phyloP scores from a whole-genome alignment of 2,797 vertebrate species.

The Lithobates pipiens region DNA sequence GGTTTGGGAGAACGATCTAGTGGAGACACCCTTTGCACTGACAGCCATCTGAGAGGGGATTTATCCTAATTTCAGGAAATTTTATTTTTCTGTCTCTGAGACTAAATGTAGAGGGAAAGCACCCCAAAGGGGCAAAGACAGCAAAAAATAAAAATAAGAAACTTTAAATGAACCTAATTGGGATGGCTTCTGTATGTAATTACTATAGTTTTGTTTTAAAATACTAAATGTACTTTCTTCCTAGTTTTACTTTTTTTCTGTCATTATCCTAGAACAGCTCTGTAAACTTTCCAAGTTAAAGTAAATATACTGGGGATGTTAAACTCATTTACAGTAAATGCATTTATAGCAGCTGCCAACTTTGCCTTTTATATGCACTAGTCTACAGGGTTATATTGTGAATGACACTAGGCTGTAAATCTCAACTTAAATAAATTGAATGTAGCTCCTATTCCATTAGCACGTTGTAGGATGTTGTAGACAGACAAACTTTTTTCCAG shows the following conservation, averaged over 20 bases:
- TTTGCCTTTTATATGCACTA: constrained; percentile 1
- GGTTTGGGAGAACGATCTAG: too few species aligned
- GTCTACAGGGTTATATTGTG: constrained; percentile 17
- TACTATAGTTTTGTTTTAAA: too few species aligned
- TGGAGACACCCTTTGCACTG: too few species aligned
- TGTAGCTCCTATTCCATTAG: constrained; percentile 38
- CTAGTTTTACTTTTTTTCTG: not conserved
- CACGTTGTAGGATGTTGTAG: constrained; percentile 17
- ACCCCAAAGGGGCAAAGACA: too few species aligned
- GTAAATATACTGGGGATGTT: not conserved
- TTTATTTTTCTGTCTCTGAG: too few species aligned
- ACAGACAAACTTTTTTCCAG: constrained; percentile 23
- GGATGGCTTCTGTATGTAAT: too few species aligned
- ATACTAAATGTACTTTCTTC: not conserved
- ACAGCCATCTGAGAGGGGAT: too few species aligned
- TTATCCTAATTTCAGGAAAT: too few species aligned
- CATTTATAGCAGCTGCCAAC: constrained; percentile 23
- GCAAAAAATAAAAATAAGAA: too few species aligned
- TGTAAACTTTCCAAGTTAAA: not conserved
- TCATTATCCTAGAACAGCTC: not conserved
- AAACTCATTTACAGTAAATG: constrained; percentile 43
- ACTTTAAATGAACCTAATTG: too few species aligned
- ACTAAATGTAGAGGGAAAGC: too few species aligned
- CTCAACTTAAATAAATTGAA: constrained; percentile 14
- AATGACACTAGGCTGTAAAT: constrained; percentile 45